Evolutionary conservation across 2,797 vertebrate species (phyloP), one percentile per base, ranked within the genome.

Genomic region (Margarornis squamiger): DNA sequence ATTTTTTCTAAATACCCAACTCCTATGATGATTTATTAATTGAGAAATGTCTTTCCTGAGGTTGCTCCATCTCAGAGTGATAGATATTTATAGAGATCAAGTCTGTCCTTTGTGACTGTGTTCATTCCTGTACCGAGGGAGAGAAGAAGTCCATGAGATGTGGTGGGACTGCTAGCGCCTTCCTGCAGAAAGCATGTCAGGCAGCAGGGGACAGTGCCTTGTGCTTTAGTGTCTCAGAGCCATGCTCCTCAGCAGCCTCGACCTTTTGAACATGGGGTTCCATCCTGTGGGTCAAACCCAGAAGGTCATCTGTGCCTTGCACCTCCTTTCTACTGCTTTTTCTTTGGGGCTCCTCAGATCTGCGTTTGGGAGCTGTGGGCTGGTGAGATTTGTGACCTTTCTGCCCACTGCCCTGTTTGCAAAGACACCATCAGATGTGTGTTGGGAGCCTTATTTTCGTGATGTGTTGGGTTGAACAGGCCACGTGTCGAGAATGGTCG

Each of bases 161-260:
- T 3, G 16, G 30, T 66, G n/a, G 39, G 18, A 76, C 18, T 62
- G 15, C 36, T 32, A 15, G 26, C 45, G 26, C 7, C 17, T 21
- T 10, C 8, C 17, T 27, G 15, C 49, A 52, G 34, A 71, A 32
- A 32, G 2, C 0, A 0, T 39, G 29, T 17, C 30, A 27, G 34
- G 36, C 41, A 70, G 17, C 30, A 63, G 71, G 32, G 15, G 18
- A 68, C 24, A 29, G n/a, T 36, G 49, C 7, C 48, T 61, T 36
- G 13, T 58, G 21, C 19, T 74, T 72, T 10, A 51, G 23, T 72
- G 61, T 7, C 63, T 13, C 45, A 61, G 46, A 66, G 21, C 0
- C 3, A 14, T 14, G 19, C 0, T 62, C 14, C 46, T 52, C 14
- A 75, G 32, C 12, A 85, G 24, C n/a, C n/a, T 43, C 48, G 18